Percentiles rank a stretch among this genome's conserved stretches.
These are phyloP conservation scores for Drosophila cardini DNA, from an alignment of 1,140 invertebrate genomes.

Conservation along the genomic window DNA sequence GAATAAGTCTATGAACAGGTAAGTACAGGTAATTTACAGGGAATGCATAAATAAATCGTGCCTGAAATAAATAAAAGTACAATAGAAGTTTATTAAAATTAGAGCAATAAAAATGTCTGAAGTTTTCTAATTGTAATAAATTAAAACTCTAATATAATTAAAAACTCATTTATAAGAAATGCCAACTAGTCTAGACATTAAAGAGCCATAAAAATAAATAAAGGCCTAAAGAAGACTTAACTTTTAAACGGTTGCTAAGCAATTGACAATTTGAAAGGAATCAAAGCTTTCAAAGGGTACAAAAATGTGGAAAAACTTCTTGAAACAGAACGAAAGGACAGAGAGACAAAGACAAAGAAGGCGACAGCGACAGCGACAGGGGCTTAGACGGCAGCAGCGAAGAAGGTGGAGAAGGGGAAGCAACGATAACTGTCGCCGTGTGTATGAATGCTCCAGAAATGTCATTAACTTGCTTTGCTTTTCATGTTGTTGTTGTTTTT, in stretches of 20 bases:
- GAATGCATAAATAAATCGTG: neutral
- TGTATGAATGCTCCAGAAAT: conserved; percentile 70
- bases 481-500: conserved; percentile 38
- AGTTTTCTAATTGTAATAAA: no score
- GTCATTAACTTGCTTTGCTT: conserved; percentile 71
- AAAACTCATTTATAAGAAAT: no score
- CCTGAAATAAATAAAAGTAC: neutral
- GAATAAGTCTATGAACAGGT: neutral
- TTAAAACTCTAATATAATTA: no score
- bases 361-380: neutral
- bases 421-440: conserved; percentile 33
- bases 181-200: no score
- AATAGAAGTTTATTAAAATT: no score
- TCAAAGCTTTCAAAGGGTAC: conserved; percentile 31
- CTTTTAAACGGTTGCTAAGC: conserved; percentile 4
- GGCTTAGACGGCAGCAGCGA: neutral
- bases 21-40: neutral
- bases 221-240: no score
- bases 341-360: conserved; percentile 2
- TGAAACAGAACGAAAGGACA: conserved; percentile 19
- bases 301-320: conserved; percentile 73
- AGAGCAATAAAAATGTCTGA: no score
- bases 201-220: no score
- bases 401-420: conserved; percentile 8
- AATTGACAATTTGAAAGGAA: conserved; percentile 25